Evolutionary conservation across 2,888 invertebrate species (phyloP).

Genomic region (Molanna angustata): DNA sequence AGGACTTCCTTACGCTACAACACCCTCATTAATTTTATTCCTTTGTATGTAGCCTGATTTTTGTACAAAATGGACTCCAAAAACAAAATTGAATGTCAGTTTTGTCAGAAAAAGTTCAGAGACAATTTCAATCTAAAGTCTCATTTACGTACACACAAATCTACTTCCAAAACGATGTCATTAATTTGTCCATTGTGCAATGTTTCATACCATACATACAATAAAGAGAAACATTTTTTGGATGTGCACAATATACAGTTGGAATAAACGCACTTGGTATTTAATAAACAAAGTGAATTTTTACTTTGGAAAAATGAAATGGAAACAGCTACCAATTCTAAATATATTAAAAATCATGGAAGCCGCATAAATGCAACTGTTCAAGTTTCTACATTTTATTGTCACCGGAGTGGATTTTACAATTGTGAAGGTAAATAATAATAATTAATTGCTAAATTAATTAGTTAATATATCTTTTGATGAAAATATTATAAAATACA

Average conservation of each 20-base stretch:
- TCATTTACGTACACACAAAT: not conserved
- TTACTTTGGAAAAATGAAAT: not conserved
- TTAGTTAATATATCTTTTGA: no score
- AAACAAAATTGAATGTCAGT: constrained; percentile 1
- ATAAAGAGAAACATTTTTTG: no score
- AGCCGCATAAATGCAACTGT: not conserved
- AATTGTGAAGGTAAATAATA: not conserved
- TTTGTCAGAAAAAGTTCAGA: constrained; percentile 3
- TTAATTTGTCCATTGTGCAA: constrained; percentile 1
- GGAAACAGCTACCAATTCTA: not conserved
- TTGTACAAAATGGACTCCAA: not conserved
- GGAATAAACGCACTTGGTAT: no score
- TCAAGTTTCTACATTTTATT: not conserved
- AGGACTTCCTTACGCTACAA: no score
- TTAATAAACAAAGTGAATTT: not conserved
- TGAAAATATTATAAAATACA: no score
- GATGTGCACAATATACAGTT: constrained; percentile 2
- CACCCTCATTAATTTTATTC: no score
- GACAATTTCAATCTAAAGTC: constrained; percentile 1
- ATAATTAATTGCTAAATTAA: no score
- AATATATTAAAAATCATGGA: not conserved
- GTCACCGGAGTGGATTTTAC: constrained; percentile 1
- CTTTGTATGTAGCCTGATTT: no score
- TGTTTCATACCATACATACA: no score
- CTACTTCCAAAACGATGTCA: not conserved